Conservation (phyloP, 2,888 invertebrate genomes). For the Physocephala rufipes region DNA sequence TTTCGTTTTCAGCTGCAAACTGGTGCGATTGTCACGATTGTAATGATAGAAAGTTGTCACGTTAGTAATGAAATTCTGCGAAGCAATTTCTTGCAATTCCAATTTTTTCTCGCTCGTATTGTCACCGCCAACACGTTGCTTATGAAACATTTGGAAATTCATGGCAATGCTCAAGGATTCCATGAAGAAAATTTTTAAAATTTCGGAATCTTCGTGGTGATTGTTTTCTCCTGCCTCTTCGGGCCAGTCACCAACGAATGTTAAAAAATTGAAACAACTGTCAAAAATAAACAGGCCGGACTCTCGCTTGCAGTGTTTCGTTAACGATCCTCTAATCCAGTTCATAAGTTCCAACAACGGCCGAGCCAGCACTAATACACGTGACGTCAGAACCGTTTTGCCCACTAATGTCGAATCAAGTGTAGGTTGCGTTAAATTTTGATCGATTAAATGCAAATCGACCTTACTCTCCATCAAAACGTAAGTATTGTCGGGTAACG, state of each 20-base stretch:
- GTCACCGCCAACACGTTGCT: slow-evolving; percentile 47
- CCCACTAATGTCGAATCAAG: slow-evolving; percentile 58
- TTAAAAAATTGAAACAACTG: slow-evolving; percentile 59
- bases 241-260: slow-evolving; percentile 61
- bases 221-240: slow-evolving; percentile 42
- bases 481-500: slow-evolving; percentile 61
- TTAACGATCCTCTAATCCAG: slow-evolving; percentile 61
- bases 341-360: slow-evolving; percentile 59
- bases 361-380: slow-evolving; percentile 57
- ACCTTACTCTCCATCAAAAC: slow-evolving; percentile 63
- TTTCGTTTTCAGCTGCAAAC: slow-evolving; percentile 61
- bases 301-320: slow-evolving; percentile 58
- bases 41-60: slow-evolving; percentile 64
- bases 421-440: slow-evolving; percentile 54
- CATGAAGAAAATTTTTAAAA: slow-evolving; percentile 58
- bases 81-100: slow-evolving; percentile 61
- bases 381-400: slow-evolving; percentile 59
- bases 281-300: slow-evolving; percentile 56
- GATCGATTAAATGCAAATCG: slow-evolving; percentile 55
- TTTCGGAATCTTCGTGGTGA: slow-evolving; percentile 51
- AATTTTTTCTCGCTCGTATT: slow-evolving; percentile 51
- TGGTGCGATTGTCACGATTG: slow-evolving; percentile 60
- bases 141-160: slow-evolving; percentile 65
- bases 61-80: slow-evolving; percentile 63
- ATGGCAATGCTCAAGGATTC: slow-evolving; percentile 57